phyloP scores from a whole-genome alignment of 2,113 vertebrate species.

The Rhinogobius similis region DNA sequence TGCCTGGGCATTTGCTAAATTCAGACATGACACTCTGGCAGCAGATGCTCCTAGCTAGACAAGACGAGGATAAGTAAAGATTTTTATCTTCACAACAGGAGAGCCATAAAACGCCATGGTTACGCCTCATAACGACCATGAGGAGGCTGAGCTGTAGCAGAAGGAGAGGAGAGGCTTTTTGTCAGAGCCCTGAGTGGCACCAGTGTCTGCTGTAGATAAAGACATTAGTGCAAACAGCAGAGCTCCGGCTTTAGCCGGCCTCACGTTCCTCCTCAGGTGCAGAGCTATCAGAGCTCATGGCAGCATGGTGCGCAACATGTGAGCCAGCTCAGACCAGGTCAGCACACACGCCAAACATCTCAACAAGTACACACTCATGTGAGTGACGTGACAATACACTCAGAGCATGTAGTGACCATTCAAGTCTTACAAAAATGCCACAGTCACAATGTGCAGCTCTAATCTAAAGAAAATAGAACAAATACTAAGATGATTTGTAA shows the following conservation, averaged over 20 bases:
- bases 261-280: conserved; percentile 44
- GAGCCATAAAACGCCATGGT: conserved; percentile 54
- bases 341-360: background rate
- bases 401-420: too few species aligned
- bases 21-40: conserved; percentile 76
- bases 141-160: conserved; percentile 30
- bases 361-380: too few species aligned
- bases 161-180: conserved; percentile 33
- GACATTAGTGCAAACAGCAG: conserved; percentile 68
- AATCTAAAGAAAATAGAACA: too few species aligned
- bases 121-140: conserved; percentile 53
- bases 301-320: conserved; percentile 41
- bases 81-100: conserved; percentile 57
- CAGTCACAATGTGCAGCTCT: too few species aligned
- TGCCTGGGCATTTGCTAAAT: conserved; percentile 76
- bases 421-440: too few species aligned
- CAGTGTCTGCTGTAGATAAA: conserved; percentile 54
- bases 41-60: conserved; percentile 77
- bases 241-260: conserved; percentile 40
- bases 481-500: too few species aligned
- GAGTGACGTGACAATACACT: too few species aligned
- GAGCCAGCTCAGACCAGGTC: conserved; percentile 5
- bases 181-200: conserved; percentile 41
- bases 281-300: conserved; percentile 50
- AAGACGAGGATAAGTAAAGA: conserved; percentile 72